A percentile compares a stretch with the other conserved stretches of the same genome.
Conservation (phyloP, 2,888 invertebrate species). For the Anticlea derivata region DNA sequence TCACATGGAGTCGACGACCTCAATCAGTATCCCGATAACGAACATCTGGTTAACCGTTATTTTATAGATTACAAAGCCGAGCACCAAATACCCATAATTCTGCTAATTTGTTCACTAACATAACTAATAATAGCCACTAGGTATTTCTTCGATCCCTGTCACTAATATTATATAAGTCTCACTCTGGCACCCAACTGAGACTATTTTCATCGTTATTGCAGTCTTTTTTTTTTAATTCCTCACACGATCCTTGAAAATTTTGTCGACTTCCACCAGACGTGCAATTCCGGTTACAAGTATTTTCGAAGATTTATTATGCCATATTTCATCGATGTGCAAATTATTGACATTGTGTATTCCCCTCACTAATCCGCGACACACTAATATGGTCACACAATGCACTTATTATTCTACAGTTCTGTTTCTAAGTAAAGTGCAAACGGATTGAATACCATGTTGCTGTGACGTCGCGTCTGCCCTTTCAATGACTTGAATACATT, state of each 20-base stretch:
- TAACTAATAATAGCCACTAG: too few relatives aligned
- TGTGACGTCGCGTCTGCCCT: slow-evolving; percentile 72
- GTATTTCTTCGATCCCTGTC: too few relatives aligned
- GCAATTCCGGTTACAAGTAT: slow-evolving; percentile 21
- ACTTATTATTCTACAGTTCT: slow-evolving; percentile 81
- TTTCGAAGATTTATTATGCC: slow-evolving; percentile 26
- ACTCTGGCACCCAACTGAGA: too few relatives aligned
- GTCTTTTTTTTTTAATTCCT: too few relatives aligned
- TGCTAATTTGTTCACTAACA: too few relatives aligned
- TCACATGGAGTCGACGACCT: slow-evolving; percentile 73
- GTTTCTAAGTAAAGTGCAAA: slow-evolving; percentile 81
- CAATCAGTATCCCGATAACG: slow-evolving; percentile 72
- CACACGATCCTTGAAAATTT: neutral
- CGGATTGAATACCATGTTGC: slow-evolving; percentile 66
- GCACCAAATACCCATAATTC: slow-evolving; percentile 10
- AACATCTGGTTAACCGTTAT: slow-evolving; percentile 62
- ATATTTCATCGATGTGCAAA: slow-evolving; percentile 51
- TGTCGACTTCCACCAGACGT: neutral
- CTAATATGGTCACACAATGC: slow-evolving; percentile 81
- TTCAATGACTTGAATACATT: slow-evolving; percentile 63
- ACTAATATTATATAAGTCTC: too few relatives aligned
- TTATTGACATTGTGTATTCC: slow-evolving; percentile 76
- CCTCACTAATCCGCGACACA: slow-evolving; percentile 76
- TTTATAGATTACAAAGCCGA: slow-evolving; percentile 56
- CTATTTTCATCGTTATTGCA: too few relatives aligned